Conservation (phyloP, 2,888 invertebrate species). For the Limnephilus auricula region DNA sequence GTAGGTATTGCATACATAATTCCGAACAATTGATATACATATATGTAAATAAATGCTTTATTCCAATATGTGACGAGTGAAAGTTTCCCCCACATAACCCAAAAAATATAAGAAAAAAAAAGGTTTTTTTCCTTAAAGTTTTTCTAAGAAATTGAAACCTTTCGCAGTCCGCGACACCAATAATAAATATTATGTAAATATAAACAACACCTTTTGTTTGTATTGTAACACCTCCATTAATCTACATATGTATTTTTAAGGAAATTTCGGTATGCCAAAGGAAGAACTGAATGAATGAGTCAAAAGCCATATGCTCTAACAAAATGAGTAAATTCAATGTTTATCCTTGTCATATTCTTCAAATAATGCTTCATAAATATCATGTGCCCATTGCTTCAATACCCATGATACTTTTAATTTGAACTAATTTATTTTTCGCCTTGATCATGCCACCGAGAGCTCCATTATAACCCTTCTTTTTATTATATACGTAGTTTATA, state of each 20-base stretch:
- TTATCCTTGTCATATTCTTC: neutral
- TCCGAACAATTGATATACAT: neutral
- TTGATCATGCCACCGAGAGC: neutral
- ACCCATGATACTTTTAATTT: too few species aligned
- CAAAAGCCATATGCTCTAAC: neutral
- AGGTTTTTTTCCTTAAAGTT: neutral
- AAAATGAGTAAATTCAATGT: neutral
- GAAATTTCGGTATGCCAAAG: neutral
- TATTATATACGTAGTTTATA: neutral
- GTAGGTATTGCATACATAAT: too few species aligned
- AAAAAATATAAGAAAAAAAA: neutral
- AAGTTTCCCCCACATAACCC: neutral
- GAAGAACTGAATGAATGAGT: neutral
- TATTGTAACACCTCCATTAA: neutral
- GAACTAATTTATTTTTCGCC: neutral
- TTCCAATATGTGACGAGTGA: neutral
- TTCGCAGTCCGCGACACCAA: neutral
- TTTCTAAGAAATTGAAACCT: neutral
- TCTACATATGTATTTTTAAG: neutral
- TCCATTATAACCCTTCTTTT: neutral
- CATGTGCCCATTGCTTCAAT: neutral
- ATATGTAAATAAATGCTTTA: neutral
- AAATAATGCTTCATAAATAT: neutral
- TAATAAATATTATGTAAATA: neutral
- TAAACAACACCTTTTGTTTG: neutral